phyloP scores from a whole-genome alignment of 2,113 vertebrate species.

The Perognathus longimembris region DNA sequence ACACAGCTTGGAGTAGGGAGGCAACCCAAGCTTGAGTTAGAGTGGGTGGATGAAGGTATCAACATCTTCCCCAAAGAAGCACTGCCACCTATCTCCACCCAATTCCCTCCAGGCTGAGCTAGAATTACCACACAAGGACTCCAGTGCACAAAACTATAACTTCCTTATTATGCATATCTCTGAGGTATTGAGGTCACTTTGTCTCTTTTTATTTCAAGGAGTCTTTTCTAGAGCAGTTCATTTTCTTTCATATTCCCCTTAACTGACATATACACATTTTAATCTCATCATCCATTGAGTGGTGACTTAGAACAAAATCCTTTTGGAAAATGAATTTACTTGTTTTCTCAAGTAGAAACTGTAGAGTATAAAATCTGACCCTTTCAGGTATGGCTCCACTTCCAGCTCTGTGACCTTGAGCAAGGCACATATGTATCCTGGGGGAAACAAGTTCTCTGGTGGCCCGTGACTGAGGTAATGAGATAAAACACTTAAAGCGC shows the following conservation, averaged over 20 bases:
- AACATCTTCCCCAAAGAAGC: neutral
- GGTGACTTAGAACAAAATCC: neutral
- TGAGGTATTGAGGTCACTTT: neutral
- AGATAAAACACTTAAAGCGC: neutral
- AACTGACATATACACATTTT: neutral
- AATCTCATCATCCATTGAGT: neutral
- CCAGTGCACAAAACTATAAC: neutral
- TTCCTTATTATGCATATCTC: neutral
- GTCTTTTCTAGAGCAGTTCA: neutral
- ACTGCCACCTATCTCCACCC: neutral
- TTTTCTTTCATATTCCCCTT: conserved; percentile 4
- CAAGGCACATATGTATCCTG: neutral
- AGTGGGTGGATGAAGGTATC: neutral
- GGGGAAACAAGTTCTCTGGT: neutral
- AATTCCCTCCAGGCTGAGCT: neutral
- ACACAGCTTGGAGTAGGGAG: accelerated
- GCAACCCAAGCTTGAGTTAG: neutral
- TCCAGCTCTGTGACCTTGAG: neutral
- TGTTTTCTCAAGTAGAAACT: conserved; percentile 15
- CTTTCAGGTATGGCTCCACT: neutral
- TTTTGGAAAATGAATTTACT: neutral
- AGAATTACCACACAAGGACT: neutral
- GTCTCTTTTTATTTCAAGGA: neutral
- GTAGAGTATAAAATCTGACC: neutral
- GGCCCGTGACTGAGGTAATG: neutral